These are phyloP conservation scores for Ispidina picta DNA, from an alignment of 2,797 vertebrate species.

Conservation along the genomic window DNA sequence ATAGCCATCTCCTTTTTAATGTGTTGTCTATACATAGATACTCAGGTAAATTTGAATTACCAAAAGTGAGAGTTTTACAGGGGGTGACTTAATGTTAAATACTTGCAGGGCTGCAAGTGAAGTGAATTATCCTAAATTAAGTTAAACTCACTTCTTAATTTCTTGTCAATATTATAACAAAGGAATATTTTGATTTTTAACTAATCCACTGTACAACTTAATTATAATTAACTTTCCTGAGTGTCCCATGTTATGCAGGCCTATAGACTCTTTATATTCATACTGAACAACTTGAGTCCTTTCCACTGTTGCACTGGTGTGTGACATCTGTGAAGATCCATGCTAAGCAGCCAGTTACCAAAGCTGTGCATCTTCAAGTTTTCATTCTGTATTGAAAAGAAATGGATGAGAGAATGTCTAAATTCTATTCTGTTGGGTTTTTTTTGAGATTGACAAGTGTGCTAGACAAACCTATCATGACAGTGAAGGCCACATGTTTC, in stretches of 20 bases:
- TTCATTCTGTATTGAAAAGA: neutral
- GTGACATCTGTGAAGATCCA: neutral
- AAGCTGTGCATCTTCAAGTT: constrained; percentile 5
- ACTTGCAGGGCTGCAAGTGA: neutral
- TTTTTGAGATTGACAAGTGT: neutral
- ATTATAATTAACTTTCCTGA: constrained; percentile 35
- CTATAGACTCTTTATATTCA: neutral
- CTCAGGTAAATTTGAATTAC: constrained; percentile 60
- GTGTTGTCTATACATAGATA: constrained; percentile 28
- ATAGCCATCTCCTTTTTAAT: constrained; percentile 1
- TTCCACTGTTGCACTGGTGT: neutral
- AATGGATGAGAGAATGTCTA: neutral
- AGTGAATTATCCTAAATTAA: constrained; percentile 27
- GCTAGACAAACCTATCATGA: neutral
- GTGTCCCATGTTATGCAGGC: neutral
- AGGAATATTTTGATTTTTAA: constrained; percentile 37
- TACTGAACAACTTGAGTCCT: neutral
- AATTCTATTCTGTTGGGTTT: neutral
- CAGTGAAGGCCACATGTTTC: neutral
- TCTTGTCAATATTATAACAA: constrained; percentile 10
- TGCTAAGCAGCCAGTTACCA: constrained; percentile 16
- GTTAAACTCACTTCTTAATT: neutral
- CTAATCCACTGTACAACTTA: neutral
- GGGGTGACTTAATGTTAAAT: constrained; percentile 16
- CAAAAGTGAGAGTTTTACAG: constrained; percentile 43